These are phyloP conservation scores for Epinotia ramella DNA, from an alignment of 2,888 invertebrate genomes.

Conservation along the genomic window DNA sequence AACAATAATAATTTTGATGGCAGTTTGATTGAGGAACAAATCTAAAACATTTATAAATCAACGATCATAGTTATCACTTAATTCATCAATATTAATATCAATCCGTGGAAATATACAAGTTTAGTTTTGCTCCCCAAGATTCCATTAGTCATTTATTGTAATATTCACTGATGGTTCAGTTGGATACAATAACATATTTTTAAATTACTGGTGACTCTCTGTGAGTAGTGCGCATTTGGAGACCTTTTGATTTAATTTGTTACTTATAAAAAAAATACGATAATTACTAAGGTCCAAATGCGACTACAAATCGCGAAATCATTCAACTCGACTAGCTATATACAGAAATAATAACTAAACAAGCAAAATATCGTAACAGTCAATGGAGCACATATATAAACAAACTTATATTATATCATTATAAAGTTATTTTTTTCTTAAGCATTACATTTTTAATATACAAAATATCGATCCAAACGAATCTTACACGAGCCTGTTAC, in stretches of 20 bases:
- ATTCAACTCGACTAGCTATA: slow-evolving; percentile 50
- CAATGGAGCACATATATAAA: slow-evolving; percentile 46
- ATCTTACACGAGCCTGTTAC: slow-evolving; percentile 51
- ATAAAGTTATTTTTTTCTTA: slow-evolving; percentile 38
- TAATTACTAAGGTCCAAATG: slow-evolving; percentile 57
- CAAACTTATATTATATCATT: slow-evolving; percentile 45
- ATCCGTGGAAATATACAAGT: slow-evolving; percentile 53
- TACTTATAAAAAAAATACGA: slow-evolving; percentile 57
- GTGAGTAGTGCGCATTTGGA: slow-evolving; percentile 65
- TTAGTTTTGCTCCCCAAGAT: slow-evolving; percentile 80
- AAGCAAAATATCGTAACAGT: slow-evolving; percentile 59
- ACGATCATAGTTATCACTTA: slow-evolving; percentile 56
- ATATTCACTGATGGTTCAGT: slow-evolving; percentile 60
- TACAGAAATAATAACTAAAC: slow-evolving; percentile 55
- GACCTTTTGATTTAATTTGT: slow-evolving; percentile 50
- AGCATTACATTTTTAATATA: slow-evolving; percentile 49
- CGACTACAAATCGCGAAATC: slow-evolving; percentile 55
- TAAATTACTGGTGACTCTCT: slow-evolving; percentile 58
- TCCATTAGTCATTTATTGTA: slow-evolving; percentile 68
- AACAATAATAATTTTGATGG: slow-evolving; percentile 57
- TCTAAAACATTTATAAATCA: slow-evolving; percentile 65
- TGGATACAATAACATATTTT: slow-evolving; percentile 61
- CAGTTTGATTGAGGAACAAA: slow-evolving; percentile 76
- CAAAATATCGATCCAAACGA: slow-evolving; percentile 44
- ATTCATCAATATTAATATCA: slow-evolving; percentile 59